Conservation (phyloP, 2,888 invertebrate species). For the Drosophila heteroneura region DNA sequence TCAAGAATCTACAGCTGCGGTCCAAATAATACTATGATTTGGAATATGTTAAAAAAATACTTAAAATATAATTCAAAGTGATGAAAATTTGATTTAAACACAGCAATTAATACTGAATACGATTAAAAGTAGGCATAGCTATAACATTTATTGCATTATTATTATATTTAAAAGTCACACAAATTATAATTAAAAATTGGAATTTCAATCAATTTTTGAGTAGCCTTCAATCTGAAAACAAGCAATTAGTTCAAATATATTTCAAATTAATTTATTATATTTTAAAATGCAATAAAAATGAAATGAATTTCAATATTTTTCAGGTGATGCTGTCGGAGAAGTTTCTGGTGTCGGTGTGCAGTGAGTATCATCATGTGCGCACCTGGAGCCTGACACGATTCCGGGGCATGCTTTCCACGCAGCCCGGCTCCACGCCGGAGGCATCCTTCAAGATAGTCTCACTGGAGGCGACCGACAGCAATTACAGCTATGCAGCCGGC, state of each 20-base stretch:
- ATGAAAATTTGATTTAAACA: too few species aligned
- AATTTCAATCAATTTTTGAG: too few species aligned
- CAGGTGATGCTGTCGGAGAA: conserved; percentile 97
- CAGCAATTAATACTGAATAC: too few species aligned
- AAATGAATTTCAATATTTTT: not conserved
- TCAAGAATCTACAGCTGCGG: too few species aligned
- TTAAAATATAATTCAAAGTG: too few species aligned
- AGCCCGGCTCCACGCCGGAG: conserved; percentile 98
- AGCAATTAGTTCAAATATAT: not conserved
- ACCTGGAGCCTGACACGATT: conserved; percentile 99
- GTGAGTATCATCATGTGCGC: conserved; percentile 98
- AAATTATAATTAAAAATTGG: too few species aligned
- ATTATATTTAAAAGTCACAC: too few species aligned
- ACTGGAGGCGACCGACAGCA: conserved; percentile 88
- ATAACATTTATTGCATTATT: too few species aligned
- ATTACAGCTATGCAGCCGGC: conserved; percentile 88
- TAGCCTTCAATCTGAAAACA: too few species aligned
- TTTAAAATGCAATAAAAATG: not conserved
- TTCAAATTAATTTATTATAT: not conserved
- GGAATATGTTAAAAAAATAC: too few species aligned
- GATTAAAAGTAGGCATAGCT: too few species aligned
- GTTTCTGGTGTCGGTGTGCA: conserved; percentile 97
- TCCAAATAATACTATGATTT: too few species aligned
- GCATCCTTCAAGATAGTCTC: conserved; percentile 94
- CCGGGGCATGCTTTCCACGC: conserved; percentile 99